These are phyloP conservation scores for Heliocidaris tuberculata DNA, from an alignment of 35 echinoderm and acorn worm species.

Conservation along the genomic window DNA sequence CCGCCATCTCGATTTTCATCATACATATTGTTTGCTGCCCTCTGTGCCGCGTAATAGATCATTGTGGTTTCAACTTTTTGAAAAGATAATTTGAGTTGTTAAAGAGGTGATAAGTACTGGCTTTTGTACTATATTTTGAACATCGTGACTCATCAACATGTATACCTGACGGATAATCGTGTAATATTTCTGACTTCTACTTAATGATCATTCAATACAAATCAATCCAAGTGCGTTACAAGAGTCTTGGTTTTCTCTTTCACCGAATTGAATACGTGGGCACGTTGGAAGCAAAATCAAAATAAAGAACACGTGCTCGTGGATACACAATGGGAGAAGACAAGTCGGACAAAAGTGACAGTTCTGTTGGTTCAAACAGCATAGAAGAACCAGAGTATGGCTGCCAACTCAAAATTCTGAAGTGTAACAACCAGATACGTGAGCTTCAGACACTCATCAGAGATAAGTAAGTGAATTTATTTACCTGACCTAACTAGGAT, in stretches of 20 bases:
- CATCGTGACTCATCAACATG: neutral
- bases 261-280: neutral
- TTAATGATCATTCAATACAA: neutral
- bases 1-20: constrained; percentile 45
- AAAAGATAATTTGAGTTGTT: neutral
- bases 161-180: neutral
- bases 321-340: constrained; percentile 12
- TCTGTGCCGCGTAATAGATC: neutral
- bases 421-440: constrained; percentile 81
- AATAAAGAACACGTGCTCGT: neutral
- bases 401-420: constrained; percentile 73
- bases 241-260: neutral
- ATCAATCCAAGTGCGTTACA: neutral
- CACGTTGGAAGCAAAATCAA: neutral
- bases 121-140: neutral
- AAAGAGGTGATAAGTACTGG: neutral
- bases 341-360: constrained; percentile 36
- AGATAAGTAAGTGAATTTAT: constrained; percentile 70
- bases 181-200: neutral
- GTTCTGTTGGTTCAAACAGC: constrained; percentile 58
- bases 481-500: too few relatives aligned
- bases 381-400: constrained; percentile 58
- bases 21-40: neutral
- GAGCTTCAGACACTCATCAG: constrained; percentile 94
- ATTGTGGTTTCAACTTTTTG: neutral